Evolutionary conservation across 2,888 invertebrate genomes (phyloP).

Genomic region (Scaptomyza parva): DNA sequence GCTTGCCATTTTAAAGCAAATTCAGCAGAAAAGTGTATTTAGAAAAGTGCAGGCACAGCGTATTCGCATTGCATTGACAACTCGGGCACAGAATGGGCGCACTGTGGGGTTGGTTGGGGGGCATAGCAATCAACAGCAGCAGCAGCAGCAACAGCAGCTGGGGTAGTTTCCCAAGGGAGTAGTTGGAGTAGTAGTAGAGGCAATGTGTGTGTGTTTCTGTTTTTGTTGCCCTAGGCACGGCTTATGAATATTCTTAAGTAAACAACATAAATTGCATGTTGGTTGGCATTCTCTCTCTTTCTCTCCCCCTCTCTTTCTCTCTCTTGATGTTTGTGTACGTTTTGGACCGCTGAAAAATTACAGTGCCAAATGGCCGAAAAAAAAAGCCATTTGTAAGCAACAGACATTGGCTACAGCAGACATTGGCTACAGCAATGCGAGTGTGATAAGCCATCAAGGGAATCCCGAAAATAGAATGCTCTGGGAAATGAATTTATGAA

Average conservation of each 20-base stretch:
- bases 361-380: conserved; percentile 38
- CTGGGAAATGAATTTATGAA: conserved; percentile 16
- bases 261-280: conserved; percentile 76
- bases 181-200: neutral
- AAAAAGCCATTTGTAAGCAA: conserved; percentile 50
- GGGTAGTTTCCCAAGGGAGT: conserved; percentile 1
- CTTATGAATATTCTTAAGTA: conserved; percentile 73
- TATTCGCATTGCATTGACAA: conserved; percentile 63
- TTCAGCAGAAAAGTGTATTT: conserved; percentile 79
- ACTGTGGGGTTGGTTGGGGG: neutral
- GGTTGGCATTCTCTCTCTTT: conserved; percentile 43
- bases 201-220: neutral
- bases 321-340: too few species aligned
- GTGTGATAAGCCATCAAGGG: conserved; percentile 1
- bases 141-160: conserved; percentile 8
- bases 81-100: conserved; percentile 26
- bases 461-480: conserved; percentile 31
- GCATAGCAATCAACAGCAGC: conserved; percentile 29
- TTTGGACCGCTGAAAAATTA: too few species aligned
- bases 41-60: conserved; percentile 78
- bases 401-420: conserved; percentile 26
- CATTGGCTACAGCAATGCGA: conserved; percentile 14
- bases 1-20: conserved; percentile 69
- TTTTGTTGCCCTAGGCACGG: conserved; percentile 25
- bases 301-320: too few species aligned